A percentile compares a stretch with the other conserved stretches of the same genome.
These are phyloP conservation scores for Petrophora chlorosata DNA, from an alignment of 2,888 invertebrate genomes.

Conservation along the genomic window DNA sequence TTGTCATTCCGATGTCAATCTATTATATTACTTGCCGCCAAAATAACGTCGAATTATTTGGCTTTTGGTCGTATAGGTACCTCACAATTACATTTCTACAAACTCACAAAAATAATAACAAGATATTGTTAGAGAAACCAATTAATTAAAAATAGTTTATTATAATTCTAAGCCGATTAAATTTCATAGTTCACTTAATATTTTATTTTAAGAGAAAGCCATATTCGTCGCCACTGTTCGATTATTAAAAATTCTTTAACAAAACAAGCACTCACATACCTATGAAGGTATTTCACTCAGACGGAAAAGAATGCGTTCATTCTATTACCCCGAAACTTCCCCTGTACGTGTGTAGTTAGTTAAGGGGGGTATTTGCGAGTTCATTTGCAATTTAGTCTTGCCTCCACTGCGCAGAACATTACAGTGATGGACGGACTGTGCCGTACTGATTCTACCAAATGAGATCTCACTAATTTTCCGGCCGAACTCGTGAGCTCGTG, in stretches of 20 bases:
- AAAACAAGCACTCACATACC: neutral
- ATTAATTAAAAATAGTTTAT: too few relatives aligned
- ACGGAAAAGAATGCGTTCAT: slow-evolving; percentile 21
- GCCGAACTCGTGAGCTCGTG: slow-evolving; percentile 20
- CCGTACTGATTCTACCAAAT: slow-evolving; percentile 52
- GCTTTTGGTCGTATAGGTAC: too few relatives aligned
- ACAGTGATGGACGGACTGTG: slow-evolving; percentile 35
- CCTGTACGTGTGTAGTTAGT: slow-evolving; percentile 25
- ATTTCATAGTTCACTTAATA: too few relatives aligned
- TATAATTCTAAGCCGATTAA: too few relatives aligned
- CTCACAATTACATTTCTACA: too few relatives aligned
- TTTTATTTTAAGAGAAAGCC: too few relatives aligned
- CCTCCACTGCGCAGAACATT: slow-evolving; percentile 34
- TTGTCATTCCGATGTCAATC: too few relatives aligned
- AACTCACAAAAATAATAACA: too few relatives aligned
- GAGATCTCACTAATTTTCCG: slow-evolving; percentile 53
- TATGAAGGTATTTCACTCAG: neutral
- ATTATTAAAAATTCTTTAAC: neutral
- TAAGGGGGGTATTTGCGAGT: slow-evolving; percentile 33
- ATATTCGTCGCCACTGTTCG: too few relatives aligned
- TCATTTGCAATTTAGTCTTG: slow-evolving; percentile 39
- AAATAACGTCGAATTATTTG: too few relatives aligned
- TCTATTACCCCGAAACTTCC: slow-evolving; percentile 17
- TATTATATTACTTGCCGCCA: too few relatives aligned
- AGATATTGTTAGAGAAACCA: too few relatives aligned